phyloP scores from a whole-genome alignment of 2,113 vertebrate genomes.

The Cottus gobio region DNA sequence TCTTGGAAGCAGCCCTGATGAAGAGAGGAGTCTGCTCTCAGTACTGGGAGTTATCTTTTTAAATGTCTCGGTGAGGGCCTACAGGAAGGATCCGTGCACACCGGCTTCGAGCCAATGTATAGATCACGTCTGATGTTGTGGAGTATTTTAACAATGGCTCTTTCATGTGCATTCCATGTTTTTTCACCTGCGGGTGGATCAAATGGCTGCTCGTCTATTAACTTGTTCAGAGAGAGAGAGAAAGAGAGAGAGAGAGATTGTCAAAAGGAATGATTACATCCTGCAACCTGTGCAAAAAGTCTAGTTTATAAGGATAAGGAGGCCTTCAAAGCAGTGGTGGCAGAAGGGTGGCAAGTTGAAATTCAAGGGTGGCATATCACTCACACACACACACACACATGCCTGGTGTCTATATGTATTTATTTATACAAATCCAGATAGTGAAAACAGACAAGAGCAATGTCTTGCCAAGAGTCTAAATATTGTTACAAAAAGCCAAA shows the following conservation, averaged over 20 bases:
- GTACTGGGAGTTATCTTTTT: conserved; percentile 39
- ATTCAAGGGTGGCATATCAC: no score
- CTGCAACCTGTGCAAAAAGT: conserved; percentile 36
- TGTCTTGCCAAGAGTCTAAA: no score
- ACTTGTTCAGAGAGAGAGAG: conserved; percentile 21
- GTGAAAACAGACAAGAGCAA: no score
- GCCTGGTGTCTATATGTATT: no score
- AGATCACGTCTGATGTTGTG: conserved; percentile 11
- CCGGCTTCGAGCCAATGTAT: conserved; percentile 14
- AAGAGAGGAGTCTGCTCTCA: conserved; percentile 42
- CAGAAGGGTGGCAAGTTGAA: no score
- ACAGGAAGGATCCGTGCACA: conserved; percentile 9
- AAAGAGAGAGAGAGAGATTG: background rate
- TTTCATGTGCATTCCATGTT: conserved; percentile 18
- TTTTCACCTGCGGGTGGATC: background rate
- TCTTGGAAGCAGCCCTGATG: conserved; percentile 51
- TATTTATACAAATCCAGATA: no score
- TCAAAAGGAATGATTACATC: conserved; percentile 33
- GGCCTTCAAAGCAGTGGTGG: no score
- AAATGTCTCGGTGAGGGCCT: conserved; percentile 21
- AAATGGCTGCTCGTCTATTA: conserved; percentile 22
- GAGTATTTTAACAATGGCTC: conserved; percentile 21
- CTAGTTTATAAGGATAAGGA: conserved; percentile 51
- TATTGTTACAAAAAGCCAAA: no score
- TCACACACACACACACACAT: no score